Conservation (phyloP, 2,113 vertebrate genomes). For the Hyla sarda region DNA sequence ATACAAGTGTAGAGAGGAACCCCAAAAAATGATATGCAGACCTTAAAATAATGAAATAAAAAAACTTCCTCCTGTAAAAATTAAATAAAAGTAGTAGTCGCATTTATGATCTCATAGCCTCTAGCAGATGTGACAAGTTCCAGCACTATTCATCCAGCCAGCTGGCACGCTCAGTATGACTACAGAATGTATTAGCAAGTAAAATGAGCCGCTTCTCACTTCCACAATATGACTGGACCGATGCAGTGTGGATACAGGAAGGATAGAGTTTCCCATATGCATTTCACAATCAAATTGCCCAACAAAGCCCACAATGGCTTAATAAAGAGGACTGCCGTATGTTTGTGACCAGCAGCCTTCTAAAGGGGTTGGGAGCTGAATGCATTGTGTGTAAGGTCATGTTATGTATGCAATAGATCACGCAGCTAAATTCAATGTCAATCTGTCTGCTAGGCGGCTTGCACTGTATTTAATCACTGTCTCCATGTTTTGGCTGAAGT, state of each 20-base stretch:
- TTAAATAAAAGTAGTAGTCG: conserved; percentile 23
- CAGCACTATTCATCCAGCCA: conserved; percentile 49
- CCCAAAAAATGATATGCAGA: neutral
- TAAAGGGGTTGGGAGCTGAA: neutral
- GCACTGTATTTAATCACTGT: neutral
- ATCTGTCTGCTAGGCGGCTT: neutral
- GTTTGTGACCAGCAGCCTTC: neutral
- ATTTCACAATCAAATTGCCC: conserved; percentile 55
- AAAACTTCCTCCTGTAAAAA: neutral
- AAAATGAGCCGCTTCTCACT: conserved; percentile 56
- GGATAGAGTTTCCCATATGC: conserved; percentile 57
- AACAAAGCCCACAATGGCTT: conserved; percentile 51
- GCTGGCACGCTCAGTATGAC: conserved; percentile 52
- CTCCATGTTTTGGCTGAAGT: neutral
- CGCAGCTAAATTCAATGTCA: neutral
- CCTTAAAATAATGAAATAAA: too few relatives aligned
- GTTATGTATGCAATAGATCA: neutral
- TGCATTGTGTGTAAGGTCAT: conserved; percentile 18
- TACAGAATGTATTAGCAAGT: conserved; percentile 56
- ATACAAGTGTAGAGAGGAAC: neutral
- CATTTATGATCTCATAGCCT: conserved; percentile 37
- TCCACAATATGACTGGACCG: conserved; percentile 41
- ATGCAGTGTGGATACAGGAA: conserved; percentile 53
- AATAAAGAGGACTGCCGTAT: conserved; percentile 36
- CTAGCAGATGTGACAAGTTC: conserved; percentile 58